These are phyloP conservation scores for Danio albolineatus DNA, from an alignment of 2,797 vertebrate species.

Conservation along the genomic window DNA sequence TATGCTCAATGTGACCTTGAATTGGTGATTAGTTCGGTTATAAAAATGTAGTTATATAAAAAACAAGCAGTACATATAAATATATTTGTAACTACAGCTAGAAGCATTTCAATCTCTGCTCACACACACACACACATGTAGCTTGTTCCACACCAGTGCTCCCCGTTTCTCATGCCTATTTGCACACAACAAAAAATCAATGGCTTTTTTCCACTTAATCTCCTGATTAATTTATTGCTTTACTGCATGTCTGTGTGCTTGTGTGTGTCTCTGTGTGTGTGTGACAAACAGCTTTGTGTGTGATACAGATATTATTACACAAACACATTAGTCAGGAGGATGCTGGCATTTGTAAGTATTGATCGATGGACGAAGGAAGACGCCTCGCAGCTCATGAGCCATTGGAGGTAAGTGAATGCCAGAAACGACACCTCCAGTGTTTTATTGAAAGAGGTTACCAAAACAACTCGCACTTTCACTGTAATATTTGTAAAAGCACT, in stretches of 20 bases:
- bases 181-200: slow-evolving; percentile 64
- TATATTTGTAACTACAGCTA: neutral
- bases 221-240: slow-evolving; percentile 63
- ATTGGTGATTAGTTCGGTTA: neutral
- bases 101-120: neutral
- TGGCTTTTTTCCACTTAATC: slow-evolving; percentile 62
- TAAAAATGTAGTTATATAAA: neutral
- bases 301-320: slow-evolving; percentile 76
- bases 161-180: slow-evolving; percentile 56
- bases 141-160: slow-evolving; percentile 55
- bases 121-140: slow-evolving; percentile 18
- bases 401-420: slow-evolving; percentile 74
- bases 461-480: slow-evolving; percentile 44
- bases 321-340: slow-evolving; percentile 71
- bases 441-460: slow-evolving; percentile 49
- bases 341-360: slow-evolving; percentile 71
- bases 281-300: slow-evolving; percentile 56
- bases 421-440: slow-evolving; percentile 57
- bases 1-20: neutral
- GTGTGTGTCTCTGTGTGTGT: slow-evolving; percentile 45
- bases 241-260: slow-evolving; percentile 48
- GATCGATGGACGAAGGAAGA: slow-evolving; percentile 61
- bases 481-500: slow-evolving; percentile 49
- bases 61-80: neutral
- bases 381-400: slow-evolving; percentile 70